Percentiles rank a stretch among this genome's conserved stretches.
Conservation (phyloP, 2,888 invertebrate species). For the Hemistola chrysoprasaria region DNA sequence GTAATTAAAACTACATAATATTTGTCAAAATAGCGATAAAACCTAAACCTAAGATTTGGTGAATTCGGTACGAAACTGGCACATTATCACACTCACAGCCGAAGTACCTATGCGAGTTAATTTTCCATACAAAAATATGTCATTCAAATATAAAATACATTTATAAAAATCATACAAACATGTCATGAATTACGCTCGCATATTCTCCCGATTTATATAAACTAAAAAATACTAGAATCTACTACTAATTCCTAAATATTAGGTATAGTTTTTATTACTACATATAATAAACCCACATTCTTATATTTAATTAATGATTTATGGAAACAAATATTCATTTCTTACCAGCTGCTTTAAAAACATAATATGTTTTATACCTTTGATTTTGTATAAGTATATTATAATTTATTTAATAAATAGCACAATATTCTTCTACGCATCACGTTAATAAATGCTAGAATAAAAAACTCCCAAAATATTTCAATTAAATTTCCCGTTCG, state of each 20-base stretch:
- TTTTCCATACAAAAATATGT: conserved; percentile 14
- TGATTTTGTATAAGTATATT: no score
- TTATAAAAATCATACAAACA: conserved; percentile 29
- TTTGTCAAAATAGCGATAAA: background rate
- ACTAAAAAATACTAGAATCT: conserved; percentile 12
- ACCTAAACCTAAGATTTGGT: conserved; percentile 37
- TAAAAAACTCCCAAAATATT: no score
- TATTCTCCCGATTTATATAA: conserved; percentile 19
- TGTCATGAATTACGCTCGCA: conserved; percentile 62
- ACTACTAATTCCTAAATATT: conserved; percentile 14
- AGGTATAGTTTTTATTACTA: conserved; percentile 12
- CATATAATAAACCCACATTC: conserved; percentile 13
- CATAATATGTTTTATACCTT: no score
- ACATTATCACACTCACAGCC: conserved; percentile 57
- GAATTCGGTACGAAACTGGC: conserved; percentile 42
- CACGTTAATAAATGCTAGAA: no score
- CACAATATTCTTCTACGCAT: no score
- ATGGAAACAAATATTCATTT: background rate
- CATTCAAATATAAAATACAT: conserved; percentile 23
- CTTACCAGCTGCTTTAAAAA: conserved; percentile 6
- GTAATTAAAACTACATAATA: no score
- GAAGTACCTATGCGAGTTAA: conserved; percentile 37
- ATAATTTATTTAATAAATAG: no score
- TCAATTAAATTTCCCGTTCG: no score
- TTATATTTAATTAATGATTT: conserved; percentile 6